Conservation (phyloP, 2,888 invertebrate genomes). For the Drosophila neutralis region DNA sequence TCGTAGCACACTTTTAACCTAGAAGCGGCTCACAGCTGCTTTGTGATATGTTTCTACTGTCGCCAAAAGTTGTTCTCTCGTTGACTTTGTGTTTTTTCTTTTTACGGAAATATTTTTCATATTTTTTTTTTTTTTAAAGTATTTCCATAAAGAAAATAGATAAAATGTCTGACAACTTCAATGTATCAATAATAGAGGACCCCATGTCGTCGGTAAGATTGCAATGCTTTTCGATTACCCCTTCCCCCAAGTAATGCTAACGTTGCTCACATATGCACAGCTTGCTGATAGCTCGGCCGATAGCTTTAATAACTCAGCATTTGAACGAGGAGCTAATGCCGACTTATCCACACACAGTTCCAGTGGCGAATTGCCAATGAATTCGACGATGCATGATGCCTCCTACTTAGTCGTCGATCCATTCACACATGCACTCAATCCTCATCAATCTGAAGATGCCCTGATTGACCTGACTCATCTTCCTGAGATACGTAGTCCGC, state of each 20-base stretch:
- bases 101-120: no score
- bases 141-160: no score
- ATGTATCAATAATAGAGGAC: not conserved
- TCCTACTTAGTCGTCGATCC: not conserved
- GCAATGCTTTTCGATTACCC: not conserved
- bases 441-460: no score
- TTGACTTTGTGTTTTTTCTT: no score
- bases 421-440: not conserved
- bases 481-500: not conserved
- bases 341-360: not conserved
- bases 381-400: not conserved
- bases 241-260: not conserved
- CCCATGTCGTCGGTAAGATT: not conserved
- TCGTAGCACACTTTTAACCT: not conserved
- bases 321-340: fast-evolving
- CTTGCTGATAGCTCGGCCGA: fast-evolving
- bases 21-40: constrained; percentile 15
- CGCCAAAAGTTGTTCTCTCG: not conserved
- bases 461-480: constrained; percentile 31
- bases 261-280: not conserved
- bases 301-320: not conserved
- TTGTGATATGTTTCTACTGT: not conserved
- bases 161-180: not conserved
- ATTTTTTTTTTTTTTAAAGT: no score
- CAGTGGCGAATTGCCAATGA: fast-evolving